A percentile compares a stretch with the other conserved stretches of the same genome.
Evolutionary conservation across 2,113 vertebrate genomes (phyloP).

Genomic region (Malaclemys terrapin): DNA sequence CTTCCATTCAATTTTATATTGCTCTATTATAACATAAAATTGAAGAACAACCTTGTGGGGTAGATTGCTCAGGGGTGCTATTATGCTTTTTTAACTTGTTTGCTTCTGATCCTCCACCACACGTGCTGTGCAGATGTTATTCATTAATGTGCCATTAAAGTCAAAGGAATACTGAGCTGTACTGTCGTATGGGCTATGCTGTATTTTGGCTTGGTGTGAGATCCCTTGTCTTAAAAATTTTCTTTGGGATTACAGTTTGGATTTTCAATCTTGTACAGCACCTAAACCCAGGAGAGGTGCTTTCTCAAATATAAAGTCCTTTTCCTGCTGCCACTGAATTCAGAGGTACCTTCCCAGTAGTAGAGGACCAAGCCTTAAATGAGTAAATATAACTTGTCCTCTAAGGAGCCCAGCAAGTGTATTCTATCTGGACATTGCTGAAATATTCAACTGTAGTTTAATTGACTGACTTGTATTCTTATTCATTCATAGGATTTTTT

Average conservation of each 20-base stretch:
- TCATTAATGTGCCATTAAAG: not conserved
- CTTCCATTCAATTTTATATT: conserved; percentile 22
- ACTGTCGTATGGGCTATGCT: not conserved
- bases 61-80: not conserved
- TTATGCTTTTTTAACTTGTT: conserved; percentile 19
- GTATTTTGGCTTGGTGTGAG: not conserved
- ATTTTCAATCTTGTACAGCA: not conserved
- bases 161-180: not conserved
- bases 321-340: not conserved
- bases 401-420: not conserved
- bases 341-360: not conserved
- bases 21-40: not conserved
- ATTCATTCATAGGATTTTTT: not conserved
- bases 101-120: not conserved
- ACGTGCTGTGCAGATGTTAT: not conserved
- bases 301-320: not conserved
- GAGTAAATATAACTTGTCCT: not conserved
- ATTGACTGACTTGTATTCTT: not conserved
- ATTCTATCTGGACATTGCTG: conserved; percentile 23
- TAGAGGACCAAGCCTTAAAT: not conserved
- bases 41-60: not conserved
- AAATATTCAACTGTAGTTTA: not conserved
- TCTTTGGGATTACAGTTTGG: not conserved
- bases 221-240: not conserved
- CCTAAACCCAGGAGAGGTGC: not conserved